A percentile compares a stretch with the other conserved stretches of the same genome.
phyloP scores from a whole-genome alignment of 2,113 vertebrate species.

The Oryzias melastigma region DNA sequence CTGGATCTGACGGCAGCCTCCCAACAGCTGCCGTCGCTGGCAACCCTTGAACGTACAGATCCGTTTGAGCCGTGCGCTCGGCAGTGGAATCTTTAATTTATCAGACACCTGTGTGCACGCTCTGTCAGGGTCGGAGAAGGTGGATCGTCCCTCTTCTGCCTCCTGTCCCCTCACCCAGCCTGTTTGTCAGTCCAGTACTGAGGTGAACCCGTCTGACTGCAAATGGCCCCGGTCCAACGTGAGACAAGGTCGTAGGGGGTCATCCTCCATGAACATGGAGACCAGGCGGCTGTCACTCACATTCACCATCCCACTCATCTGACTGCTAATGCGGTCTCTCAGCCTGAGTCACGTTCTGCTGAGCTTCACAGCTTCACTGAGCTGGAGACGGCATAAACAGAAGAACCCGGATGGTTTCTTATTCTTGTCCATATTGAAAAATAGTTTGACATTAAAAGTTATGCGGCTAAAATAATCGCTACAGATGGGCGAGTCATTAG shows the following conservation, averaged over 20 bases:
- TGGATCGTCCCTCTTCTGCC: constrained; percentile 49
- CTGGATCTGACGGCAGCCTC: too few species aligned
- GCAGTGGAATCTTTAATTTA: constrained; percentile 8
- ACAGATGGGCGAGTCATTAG: constrained; percentile 27
- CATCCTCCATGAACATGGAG: constrained; percentile 44
- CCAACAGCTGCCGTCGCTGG: too few species aligned
- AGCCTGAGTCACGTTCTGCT: background rate
- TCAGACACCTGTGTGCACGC: constrained; percentile 22
- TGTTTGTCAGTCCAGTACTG: constrained; percentile 45
- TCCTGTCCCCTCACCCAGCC: constrained; percentile 39
- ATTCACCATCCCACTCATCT: constrained; percentile 31
- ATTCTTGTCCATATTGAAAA: constrained; percentile 20
- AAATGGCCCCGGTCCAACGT: constrained; percentile 57
- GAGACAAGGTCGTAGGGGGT: constrained; percentile 60
- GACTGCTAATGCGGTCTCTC: constrained; percentile 59
- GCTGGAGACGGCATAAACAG: constrained; percentile 32
- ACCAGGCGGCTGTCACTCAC: constrained; percentile 51
- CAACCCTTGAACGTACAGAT: constrained; percentile 6
- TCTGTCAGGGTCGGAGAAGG: constrained; percentile 13
- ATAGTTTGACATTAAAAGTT: constrained; percentile 17
- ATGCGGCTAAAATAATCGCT: constrained; percentile 26
- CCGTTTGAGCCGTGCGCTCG: constrained; percentile 1
- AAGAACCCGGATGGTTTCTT: constrained; percentile 15
- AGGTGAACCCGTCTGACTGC: constrained; percentile 61
- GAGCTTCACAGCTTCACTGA: constrained; percentile 17